Evolutionary conservation across 2,113 vertebrate species (phyloP).

Genomic region (Melanocharis versteri): DNA sequence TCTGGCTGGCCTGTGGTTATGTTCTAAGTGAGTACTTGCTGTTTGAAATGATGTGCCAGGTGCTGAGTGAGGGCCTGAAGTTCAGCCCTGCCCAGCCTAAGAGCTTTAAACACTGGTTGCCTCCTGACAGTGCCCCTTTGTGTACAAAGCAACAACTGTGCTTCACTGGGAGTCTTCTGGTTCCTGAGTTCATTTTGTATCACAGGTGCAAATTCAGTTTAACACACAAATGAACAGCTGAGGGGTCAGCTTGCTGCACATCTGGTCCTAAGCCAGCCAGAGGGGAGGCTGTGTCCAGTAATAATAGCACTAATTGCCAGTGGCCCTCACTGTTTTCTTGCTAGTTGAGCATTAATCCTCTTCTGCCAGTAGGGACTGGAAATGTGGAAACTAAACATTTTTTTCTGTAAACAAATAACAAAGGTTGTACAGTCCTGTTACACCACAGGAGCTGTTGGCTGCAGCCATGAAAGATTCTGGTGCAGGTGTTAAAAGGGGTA

Average conservation of each 20-base stretch:
- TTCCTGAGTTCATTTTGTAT: slow-evolving; percentile 36
- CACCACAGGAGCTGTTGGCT: not conserved
- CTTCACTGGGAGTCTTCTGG: not conserved
- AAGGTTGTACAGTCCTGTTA: not conserved
- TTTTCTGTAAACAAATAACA: not conserved
- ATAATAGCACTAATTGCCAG: not conserved
- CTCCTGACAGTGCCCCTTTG: slow-evolving; percentile 35
- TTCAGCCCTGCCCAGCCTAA: not conserved
- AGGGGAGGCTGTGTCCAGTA: not conserved
- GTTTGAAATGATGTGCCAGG: not conserved
- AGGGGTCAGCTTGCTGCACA: slow-evolving; percentile 19
- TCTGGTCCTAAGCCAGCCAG: slow-evolving; percentile 13
- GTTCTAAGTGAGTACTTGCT: not conserved
- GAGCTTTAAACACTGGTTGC: not conserved
- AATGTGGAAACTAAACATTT: not conserved
- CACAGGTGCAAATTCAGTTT: slow-evolving; percentile 65
- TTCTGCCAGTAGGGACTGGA: not conserved
- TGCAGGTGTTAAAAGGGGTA: not conserved
- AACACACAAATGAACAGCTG: slow-evolving; percentile 54
- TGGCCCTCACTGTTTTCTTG: not conserved
- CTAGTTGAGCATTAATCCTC: slow-evolving; percentile 42
- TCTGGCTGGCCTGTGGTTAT: rapidly evolving
- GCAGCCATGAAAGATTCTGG: not conserved
- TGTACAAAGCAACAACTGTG: slow-evolving; percentile 26
- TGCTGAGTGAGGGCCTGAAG: slow-evolving; percentile 6